Percentiles rank a stretch among this genome's conserved stretches.
These are phyloP conservation scores for Brienomyrus brachyistius DNA, from an alignment of 2,113 vertebrate species.

Conservation along the genomic window DNA sequence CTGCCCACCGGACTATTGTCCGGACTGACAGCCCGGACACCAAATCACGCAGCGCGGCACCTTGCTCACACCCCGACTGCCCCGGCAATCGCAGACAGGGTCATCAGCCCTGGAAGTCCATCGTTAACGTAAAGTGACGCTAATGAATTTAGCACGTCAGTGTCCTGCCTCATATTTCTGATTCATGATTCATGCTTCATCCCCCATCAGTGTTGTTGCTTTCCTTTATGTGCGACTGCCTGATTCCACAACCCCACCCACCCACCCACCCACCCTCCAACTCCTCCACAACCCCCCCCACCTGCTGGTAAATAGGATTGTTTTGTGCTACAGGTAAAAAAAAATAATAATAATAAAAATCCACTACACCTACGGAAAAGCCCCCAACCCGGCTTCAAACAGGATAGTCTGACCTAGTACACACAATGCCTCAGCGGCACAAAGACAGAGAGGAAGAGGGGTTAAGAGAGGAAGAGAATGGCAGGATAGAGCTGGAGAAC, in stretches of 20 bases:
- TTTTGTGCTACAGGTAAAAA: neutral
- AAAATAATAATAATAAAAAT: too few species aligned
- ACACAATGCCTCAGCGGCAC: neutral
- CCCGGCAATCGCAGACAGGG: neutral
- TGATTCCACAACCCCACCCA: neutral
- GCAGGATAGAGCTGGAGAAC: slow-evolving; percentile 18
- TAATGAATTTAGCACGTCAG: neutral
- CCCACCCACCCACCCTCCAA: too few species aligned
- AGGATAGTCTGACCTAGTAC: neutral
- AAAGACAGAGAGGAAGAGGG: neutral
- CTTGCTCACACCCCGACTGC: slow-evolving; percentile 21
- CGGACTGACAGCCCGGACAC: neutral
- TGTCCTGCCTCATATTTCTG: neutral
- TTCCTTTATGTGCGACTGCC: neutral
- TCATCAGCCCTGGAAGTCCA: neutral
- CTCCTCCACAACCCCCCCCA: too few species aligned
- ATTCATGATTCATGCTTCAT: neutral
- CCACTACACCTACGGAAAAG: too few species aligned
- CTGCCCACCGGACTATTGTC: too few species aligned
- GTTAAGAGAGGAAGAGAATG: neutral
- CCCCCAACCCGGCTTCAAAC: neutral
- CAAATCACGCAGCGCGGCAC: neutral
- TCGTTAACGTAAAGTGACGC: neutral
- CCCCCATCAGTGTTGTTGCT: neutral
- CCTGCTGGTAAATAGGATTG: neutral